Conservation (phyloP, 2,888 invertebrate genomes). For the Chelonus formosanus region DNA sequence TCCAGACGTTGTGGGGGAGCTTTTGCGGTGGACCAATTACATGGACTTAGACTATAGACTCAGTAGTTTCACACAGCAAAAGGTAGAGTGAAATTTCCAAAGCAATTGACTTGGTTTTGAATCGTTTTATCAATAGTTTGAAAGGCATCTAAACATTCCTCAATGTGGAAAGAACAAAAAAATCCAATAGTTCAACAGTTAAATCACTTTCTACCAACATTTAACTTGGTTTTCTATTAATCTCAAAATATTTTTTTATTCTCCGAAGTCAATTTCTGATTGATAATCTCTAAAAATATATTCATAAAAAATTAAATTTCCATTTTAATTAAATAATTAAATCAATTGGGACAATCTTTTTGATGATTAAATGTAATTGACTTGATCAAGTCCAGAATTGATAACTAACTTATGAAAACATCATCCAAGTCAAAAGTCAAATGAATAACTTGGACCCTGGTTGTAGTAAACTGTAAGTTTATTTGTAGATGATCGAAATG, state of each 20-base stretch:
- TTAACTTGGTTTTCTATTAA: no score
- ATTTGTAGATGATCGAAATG: not conserved
- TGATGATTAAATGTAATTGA: no score
- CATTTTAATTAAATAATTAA: no score
- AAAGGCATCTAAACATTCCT: slow-evolving; percentile 10
- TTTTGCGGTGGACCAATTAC: slow-evolving; percentile 45
- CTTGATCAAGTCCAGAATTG: slow-evolving; percentile 8
- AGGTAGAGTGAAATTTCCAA: slow-evolving; percentile 6
- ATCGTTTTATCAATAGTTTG: slow-evolving; percentile 30
- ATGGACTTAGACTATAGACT: slow-evolving; percentile 42
- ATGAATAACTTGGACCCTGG: not conserved
- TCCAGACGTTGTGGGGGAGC: slow-evolving; percentile 27
- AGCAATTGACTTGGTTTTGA: slow-evolving; percentile 11
- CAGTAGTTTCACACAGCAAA: slow-evolving; percentile 6
- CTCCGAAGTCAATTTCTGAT: no score
- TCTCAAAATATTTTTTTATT: no score
- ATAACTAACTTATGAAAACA: slow-evolving; percentile 38
- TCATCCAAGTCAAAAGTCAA: slow-evolving; percentile 24
- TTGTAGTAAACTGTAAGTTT: no score
- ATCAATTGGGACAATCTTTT: no score
- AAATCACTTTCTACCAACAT: no score
- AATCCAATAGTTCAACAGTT: no score
- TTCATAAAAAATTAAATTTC: no score
- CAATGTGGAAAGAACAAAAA: no score
- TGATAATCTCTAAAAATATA: no score